Evolutionary conservation across 2,797 vertebrate genomes (phyloP).

Genomic region (Glyptemys insculpta): DNA sequence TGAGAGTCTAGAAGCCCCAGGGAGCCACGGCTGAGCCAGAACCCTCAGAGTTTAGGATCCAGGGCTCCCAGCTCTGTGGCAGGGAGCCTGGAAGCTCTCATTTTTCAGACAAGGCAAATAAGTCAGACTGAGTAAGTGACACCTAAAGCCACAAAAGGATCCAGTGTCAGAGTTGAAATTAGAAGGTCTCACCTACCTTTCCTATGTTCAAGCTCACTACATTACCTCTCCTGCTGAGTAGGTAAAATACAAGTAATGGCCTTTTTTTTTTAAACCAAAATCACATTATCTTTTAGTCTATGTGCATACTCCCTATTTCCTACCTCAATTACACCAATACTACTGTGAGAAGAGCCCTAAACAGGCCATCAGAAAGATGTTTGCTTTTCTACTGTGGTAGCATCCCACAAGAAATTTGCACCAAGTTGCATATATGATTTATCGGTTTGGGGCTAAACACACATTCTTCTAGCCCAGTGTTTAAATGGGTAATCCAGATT

Average conservation of each 20-base stretch:
- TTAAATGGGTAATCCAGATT: background rate
- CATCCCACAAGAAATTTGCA: background rate
- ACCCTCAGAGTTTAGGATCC: background rate
- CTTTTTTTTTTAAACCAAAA: background rate
- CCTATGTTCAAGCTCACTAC: background rate
- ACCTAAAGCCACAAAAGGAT: background rate
- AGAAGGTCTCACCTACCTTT: background rate
- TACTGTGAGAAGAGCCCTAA: background rate
- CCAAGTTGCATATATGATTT: background rate
- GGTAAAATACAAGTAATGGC: background rate
- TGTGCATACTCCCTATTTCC: background rate
- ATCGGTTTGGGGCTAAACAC: background rate
- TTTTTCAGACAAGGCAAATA: background rate
- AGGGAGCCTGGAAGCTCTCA: background rate
- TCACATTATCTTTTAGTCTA: background rate
- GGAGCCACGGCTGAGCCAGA: background rate
- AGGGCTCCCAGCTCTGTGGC: background rate
- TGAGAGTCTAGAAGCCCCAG: background rate
- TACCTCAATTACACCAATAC: background rate
- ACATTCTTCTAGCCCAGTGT: background rate
- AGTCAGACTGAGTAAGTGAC: background rate
- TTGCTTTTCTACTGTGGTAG: background rate
- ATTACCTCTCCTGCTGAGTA: background rate
- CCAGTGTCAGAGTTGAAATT: background rate
- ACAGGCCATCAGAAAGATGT: background rate